A percentile compares a stretch with the other conserved stretches of the same genome.
Evolutionary conservation across 2,888 invertebrate species (phyloP).

Genomic region (Coecobrya sp.): DNA sequence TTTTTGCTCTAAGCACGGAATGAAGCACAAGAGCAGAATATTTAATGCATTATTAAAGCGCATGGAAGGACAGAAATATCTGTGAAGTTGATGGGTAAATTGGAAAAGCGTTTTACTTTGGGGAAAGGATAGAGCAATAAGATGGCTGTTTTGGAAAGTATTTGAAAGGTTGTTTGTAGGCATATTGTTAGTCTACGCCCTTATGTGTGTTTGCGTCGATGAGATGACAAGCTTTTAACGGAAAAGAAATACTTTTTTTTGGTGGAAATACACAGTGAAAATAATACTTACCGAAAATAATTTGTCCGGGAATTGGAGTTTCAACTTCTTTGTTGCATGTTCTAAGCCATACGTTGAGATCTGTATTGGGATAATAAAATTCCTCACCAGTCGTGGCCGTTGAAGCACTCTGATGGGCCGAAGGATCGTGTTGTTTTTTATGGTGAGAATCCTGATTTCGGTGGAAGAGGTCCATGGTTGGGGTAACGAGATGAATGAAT

Average conservation of each 20-base stretch:
- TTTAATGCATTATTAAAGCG: constrained; percentile 35
- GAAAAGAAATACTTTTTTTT: neutral
- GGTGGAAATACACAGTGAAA: neutral
- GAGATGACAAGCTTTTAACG: constrained; percentile 34
- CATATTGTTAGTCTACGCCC: neutral
- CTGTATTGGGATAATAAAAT: constrained; percentile 90
- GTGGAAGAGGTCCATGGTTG: constrained; percentile 22
- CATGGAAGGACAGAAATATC: neutral
- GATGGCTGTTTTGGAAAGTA: neutral
- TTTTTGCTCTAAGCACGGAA: neutral
- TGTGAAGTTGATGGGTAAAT: neutral
- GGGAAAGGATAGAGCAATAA: neutral
- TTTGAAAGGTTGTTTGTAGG: constrained; percentile 22
- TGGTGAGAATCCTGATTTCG: constrained; percentile 32
- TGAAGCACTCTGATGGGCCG: constrained; percentile 1
- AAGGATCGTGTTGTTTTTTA: constrained; percentile 35
- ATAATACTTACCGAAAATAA: constrained; percentile 87
- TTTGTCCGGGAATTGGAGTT: constrained; percentile 91
- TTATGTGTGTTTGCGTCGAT: neutral
- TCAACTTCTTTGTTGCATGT: constrained; percentile 93
- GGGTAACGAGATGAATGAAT: neutral
- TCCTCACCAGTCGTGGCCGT: constrained; percentile 36
- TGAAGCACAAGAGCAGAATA: constrained; percentile 21
- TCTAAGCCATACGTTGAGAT: constrained; percentile 93
- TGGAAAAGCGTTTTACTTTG: neutral